Base-by-base conservation (phyloP, 2,888 invertebrate genomes). In the Incurvaria masculella region DNA sequence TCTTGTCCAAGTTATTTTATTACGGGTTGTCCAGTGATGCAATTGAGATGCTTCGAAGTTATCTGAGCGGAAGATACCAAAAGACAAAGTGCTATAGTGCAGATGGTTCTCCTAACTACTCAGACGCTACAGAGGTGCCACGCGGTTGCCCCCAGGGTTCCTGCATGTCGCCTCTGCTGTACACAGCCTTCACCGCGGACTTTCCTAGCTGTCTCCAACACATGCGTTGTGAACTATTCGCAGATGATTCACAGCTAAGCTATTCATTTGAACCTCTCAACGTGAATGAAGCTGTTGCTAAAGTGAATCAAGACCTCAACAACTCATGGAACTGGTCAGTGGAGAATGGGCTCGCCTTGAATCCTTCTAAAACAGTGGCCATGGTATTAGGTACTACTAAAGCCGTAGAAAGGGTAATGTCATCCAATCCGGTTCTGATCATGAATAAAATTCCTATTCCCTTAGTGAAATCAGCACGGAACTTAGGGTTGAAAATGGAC, bases 1-100 rank as follows among this genome's bases (percentile, higher is more conserved):
- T 59, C 0, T 19, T 59, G 1, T 21, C 49, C 1, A 59, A 56
- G 39, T 19, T 59, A 4, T 17, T 16, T 2, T 44, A 43, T 11
- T 49, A 55, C 11, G 51, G 56, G 1, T 52, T 56, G 17, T 20
- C 44, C 8, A 3, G 14, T 14, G 3, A 6, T 14, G 33, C 33
- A n/a, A 3, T 33, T n/a, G 33, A 3, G 14, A 8, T 33, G 4
- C 33, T 33, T 6, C 8, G 33, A 8, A 33, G 33, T 33, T 33
- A 33, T n/a, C 33, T 33, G 14, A 8, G 11, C 8, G 14, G 14
- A 8, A 6, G 33, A 14, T 14, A 8, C 8, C 33, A 33, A 33
- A 11, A 14, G 3, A n/a, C 14, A 3, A 33, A 33, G 14, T 33
- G 33, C 14, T 8, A 11, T 11, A 33, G 14, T 14, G 33, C 3